phyloP scores from a whole-genome alignment of 2,113 vertebrate species.

The Oostethus manadensis region DNA sequence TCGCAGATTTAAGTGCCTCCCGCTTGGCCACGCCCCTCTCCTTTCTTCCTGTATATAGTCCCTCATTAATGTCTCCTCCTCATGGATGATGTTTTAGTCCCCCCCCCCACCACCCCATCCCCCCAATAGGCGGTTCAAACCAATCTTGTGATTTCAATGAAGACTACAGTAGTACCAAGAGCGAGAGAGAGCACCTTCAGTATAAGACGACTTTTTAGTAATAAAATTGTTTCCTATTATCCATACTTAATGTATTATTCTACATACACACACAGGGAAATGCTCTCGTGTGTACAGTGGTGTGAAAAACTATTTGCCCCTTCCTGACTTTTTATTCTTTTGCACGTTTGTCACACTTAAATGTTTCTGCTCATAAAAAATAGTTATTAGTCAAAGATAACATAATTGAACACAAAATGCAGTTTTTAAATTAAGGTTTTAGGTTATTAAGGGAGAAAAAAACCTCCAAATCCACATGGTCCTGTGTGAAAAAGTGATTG shows the following conservation, averaged over 20 bases:
- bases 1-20: conserved; percentile 70
- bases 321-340: too few relatives aligned
- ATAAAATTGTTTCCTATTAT: conserved; percentile 72
- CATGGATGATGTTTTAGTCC: conserved; percentile 50
- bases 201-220: conserved; percentile 69
- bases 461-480: too few relatives aligned
- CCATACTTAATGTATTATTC: conserved; percentile 24
- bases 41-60: conserved; percentile 67
- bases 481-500: too few relatives aligned
- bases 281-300: too few relatives aligned
- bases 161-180: conserved; percentile 47
- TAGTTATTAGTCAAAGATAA: too few relatives aligned
- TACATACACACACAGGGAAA: not conserved
- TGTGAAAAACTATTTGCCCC: too few relatives aligned
- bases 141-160: conserved; percentile 69
- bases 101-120: conserved; percentile 7
- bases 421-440: too few relatives aligned
- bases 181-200: conserved; percentile 57
- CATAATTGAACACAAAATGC: too few relatives aligned
- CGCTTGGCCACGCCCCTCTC: conserved; percentile 33
- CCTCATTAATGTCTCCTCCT: conserved; percentile 47
- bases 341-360: too few relatives aligned
- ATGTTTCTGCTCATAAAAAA: too few relatives aligned
- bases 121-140: conserved; percentile 49
- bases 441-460: too few relatives aligned